phyloP scores from a whole-genome alignment of 2,888 invertebrate genomes.

The Xestia xanthographa region DNA sequence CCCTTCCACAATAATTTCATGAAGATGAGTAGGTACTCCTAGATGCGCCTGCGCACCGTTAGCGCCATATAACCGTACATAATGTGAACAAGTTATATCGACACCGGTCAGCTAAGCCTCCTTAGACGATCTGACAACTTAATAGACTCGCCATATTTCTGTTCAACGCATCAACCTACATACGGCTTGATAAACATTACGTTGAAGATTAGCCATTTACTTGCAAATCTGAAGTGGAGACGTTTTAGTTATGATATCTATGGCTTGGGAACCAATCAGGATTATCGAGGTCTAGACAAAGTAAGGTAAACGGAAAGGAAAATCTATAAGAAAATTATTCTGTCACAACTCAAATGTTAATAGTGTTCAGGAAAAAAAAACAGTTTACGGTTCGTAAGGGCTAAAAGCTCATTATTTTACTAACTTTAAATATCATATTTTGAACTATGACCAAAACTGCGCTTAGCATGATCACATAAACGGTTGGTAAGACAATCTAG shows the following conservation, averaged over 20 bases:
- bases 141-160: slow-evolving; percentile 57
- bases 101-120: slow-evolving; percentile 63
- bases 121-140: slow-evolving; percentile 62
- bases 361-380: background rate
- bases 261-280: background rate
- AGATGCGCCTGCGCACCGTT: slow-evolving; percentile 72
- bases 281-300: background rate
- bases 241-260: background rate
- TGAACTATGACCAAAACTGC: background rate
- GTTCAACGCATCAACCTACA: slow-evolving; percentile 48
- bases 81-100: slow-evolving; percentile 75
- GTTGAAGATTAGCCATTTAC: slow-evolving; percentile 38
- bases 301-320: background rate
- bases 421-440: background rate
- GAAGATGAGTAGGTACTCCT: slow-evolving; percentile 39
- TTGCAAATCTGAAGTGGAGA: slow-evolving; percentile 22
- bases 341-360: background rate
- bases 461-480: background rate
- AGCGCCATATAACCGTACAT: slow-evolving; percentile 79
- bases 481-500: background rate
- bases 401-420: background rate
- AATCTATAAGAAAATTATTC: background rate
- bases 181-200: slow-evolving; percentile 24
- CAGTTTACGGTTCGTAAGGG: background rate
- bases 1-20: slow-evolving; percentile 14